Conservation (phyloP, 2,113 vertebrate genomes). For the Pelecanoides urinatrix region DNA sequence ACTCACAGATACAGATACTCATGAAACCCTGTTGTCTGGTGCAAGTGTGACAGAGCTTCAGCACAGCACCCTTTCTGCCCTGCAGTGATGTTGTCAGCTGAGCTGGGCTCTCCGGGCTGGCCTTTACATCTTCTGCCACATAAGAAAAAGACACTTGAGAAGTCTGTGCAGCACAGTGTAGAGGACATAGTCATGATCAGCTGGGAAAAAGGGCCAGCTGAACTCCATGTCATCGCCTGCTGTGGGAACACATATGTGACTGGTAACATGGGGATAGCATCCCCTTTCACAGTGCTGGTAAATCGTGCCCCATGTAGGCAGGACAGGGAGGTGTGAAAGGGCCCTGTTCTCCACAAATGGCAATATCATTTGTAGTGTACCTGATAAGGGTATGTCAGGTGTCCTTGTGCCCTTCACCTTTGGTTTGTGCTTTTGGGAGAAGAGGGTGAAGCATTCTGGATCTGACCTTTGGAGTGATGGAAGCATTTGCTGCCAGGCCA, state of each 20-base stretch:
- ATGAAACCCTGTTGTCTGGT: not conserved
- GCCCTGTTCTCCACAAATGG: not conserved
- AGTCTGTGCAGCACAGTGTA: not conserved
- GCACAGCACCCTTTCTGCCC: not conserved
- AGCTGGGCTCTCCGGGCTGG: not conserved
- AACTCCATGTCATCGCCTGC: not conserved
- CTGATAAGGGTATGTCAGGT: not conserved
- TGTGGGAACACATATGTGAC: not conserved
- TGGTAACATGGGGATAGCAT: not conserved
- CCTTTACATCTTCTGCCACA: not conserved
- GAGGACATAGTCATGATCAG: not conserved
- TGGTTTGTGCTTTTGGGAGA: not conserved
- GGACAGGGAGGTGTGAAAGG: not conserved
- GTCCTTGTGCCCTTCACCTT: not conserved
- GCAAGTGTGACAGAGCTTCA: not conserved
- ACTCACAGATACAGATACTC: not conserved
- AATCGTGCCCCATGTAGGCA: accelerated
- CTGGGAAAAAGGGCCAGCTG: not conserved
- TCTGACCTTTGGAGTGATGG: not conserved
- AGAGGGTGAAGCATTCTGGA: not conserved
- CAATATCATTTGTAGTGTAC: not conserved
- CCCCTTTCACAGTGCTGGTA: not conserved
- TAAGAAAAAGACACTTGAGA: not conserved
- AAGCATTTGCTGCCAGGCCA: not conserved
- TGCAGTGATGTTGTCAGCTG: not conserved